Conservation (phyloP, 2,888 invertebrate genomes). For the Plutella xylostella region DNA sequence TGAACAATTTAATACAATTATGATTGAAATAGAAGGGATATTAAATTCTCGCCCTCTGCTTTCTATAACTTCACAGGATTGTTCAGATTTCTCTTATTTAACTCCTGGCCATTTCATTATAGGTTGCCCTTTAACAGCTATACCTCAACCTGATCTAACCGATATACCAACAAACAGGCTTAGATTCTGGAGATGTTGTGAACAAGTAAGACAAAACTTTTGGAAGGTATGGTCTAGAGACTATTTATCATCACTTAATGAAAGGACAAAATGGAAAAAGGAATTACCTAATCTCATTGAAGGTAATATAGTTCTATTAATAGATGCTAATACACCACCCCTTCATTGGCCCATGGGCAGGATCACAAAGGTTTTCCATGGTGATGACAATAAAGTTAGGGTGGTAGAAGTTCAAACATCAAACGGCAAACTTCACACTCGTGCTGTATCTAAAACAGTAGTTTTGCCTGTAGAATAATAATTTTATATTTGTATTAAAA, state of each 20-base stretch:
- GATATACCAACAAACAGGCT: neutral
- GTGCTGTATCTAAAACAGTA: neutral
- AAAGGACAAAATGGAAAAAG: slow-evolving; percentile 1
- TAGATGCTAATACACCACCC: neutral
- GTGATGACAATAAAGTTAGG: neutral
- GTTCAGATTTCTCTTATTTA: neutral
- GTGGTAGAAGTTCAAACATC: slow-evolving; percentile 1
- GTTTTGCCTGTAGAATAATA: neutral
- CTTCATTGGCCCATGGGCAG: slow-evolving; percentile 3
- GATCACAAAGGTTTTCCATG: neutral
- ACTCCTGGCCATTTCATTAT: neutral
- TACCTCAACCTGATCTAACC: neutral
- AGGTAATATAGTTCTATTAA: neutral
- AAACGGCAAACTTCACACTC: neutral
- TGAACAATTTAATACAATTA: slow-evolving; percentile 8
- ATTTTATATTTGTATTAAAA: too few species aligned
- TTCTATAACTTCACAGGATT: neutral
- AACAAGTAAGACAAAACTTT: slow-evolving; percentile 5
- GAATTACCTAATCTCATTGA: neutral
- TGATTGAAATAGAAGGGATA: slow-evolving; percentile 6
- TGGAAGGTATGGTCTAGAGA: slow-evolving; percentile 4
- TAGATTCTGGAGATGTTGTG: slow-evolving; percentile 1
- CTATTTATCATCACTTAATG: neutral
- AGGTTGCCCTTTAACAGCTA: neutral
- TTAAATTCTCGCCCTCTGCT: slow-evolving; percentile 7